Base-by-base conservation (phyloP, 1,140 invertebrate genomes). In the Psix sp. region DNA sequence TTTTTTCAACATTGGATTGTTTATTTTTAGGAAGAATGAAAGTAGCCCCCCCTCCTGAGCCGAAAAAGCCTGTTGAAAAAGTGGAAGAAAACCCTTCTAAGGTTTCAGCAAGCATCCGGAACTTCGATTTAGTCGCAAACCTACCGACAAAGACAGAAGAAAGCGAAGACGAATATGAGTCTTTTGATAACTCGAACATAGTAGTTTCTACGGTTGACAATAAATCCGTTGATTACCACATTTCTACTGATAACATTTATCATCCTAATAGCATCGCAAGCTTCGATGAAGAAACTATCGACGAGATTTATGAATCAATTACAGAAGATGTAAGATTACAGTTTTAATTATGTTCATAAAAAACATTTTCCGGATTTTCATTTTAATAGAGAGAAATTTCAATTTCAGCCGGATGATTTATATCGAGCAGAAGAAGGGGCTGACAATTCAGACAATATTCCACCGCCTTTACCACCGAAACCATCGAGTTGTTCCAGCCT, bases 241-340 rank as follows among this genome's bases (percentile, higher is more conserved):
- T 70, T 51, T 85, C 85, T 0, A 45, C 67, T 0, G 84, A 85
- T 11, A 85, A 82, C 13, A 73, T 84, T 56, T 85, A 84, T 68
- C 77, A 80, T 5, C 70, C 83, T 0, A 56, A 77, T 4, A 82
- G 78, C 13, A 59, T 75, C 6, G 62, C 76, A 0, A 84, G 83
- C 20, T 49, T 78, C 7, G 80, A 87, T 0, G 81, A 83, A 3
- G 80, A 83, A 6, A 71, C 77, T 3, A 77, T 67, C 0, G 82
- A 82, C 14, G 80, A 85, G 15, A 84, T 86, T 71, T 87, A 87
- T 13, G 84, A 85, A 59, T 84, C 78, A 0, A 86, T 87, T 4
- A 86, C 74, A 0, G 84, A 87, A 74, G 42, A 51, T 31, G 84
- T 87, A 51, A 76, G 76, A 2, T 29, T 68, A 9, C 20, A 51